phyloP scores from a whole-genome alignment of 2,113 vertebrate species.

The Laticauda colubrina region DNA sequence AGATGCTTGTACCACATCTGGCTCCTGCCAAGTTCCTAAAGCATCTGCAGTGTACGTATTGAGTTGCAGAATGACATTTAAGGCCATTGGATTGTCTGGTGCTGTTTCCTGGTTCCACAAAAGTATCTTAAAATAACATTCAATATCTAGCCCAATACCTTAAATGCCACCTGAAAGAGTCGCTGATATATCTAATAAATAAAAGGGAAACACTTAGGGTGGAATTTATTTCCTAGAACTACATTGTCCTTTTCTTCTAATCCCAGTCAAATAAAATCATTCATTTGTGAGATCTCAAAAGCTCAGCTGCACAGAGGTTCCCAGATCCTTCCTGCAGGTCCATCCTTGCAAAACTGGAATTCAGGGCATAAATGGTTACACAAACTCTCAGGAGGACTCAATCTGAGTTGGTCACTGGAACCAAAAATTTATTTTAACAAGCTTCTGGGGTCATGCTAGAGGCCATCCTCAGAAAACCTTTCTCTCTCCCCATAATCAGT shows the following conservation, averaged over 20 bases:
- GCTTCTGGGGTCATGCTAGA: background rate
- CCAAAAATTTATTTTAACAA: background rate
- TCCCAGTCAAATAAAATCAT: slow-evolving; percentile 42
- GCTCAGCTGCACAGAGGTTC: slow-evolving; percentile 33
- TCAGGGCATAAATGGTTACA: slow-evolving; percentile 3
- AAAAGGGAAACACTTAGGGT: slow-evolving; percentile 63
- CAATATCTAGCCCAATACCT: slow-evolving; percentile 67
- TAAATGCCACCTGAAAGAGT: slow-evolving; percentile 64
- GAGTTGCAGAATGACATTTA: slow-evolving; percentile 61
- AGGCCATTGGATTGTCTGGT: slow-evolving; percentile 65
- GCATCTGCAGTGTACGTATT: slow-evolving; percentile 37
- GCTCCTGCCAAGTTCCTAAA: slow-evolving; percentile 50
- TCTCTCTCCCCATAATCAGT: background rate
- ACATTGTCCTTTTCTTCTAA: slow-evolving; percentile 66
- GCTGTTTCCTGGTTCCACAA: slow-evolving; percentile 70
- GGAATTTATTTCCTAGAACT: slow-evolving; percentile 69
- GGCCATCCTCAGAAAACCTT: background rate
- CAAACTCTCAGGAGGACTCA: slow-evolving; percentile 4
- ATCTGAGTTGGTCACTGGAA: background rate
- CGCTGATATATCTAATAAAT: slow-evolving; percentile 50
- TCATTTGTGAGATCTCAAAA: slow-evolving; percentile 41
- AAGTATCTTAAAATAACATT: slow-evolving; percentile 74
- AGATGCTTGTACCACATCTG: slow-evolving; percentile 30
- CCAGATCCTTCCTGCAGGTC: slow-evolving; percentile 36
- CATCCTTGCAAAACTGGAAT: slow-evolving; percentile 24